Evolutionary conservation across 2,113 vertebrate genomes (phyloP).

Genomic region (Antechinus flavipes): DNA sequence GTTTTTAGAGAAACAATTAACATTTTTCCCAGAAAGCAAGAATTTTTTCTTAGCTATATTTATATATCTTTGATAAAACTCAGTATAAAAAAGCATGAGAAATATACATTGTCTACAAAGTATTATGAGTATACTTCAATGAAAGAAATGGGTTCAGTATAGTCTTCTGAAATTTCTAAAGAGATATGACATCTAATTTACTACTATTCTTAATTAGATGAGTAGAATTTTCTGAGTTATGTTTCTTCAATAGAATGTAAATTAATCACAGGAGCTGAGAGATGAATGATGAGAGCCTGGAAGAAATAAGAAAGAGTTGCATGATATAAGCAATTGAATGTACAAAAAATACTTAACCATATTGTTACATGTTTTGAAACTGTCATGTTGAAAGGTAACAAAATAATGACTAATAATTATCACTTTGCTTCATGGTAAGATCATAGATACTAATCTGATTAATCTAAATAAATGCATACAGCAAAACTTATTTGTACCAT

Average conservation of each 20-base stretch:
- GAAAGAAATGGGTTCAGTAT: constrained; percentile 52
- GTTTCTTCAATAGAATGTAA: constrained; percentile 62
- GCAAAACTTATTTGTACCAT: constrained; percentile 24
- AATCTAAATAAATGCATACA: constrained; percentile 18
- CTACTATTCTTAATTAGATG: constrained; percentile 59
- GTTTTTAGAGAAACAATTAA: constrained; percentile 51
- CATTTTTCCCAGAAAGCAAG: constrained; percentile 50
- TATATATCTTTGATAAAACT: constrained; percentile 31
- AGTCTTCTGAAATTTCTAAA: constrained; percentile 58
- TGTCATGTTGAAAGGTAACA: constrained; percentile 34
- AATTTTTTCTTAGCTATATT: constrained; percentile 51
- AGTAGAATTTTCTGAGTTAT: constrained; percentile 55
- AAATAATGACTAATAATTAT: constrained; percentile 15
- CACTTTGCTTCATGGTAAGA: constrained; percentile 46
- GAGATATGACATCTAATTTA: constrained; percentile 51
- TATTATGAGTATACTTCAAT: constrained; percentile 54
- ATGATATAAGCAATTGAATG: constrained; percentile 69
- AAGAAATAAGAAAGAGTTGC: constrained; percentile 52
- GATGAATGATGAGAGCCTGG: constrained; percentile 52
- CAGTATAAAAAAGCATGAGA: constrained; percentile 25
- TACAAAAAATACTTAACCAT: constrained; percentile 65
- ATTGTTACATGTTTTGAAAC: constrained; percentile 61
- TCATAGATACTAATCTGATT: constrained; percentile 39
- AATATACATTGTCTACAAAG: constrained; percentile 40
- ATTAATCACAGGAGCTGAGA: constrained; percentile 64